Base-by-base conservation (phyloP, 2,113 vertebrate species). In the Gavialis gangeticus region DNA sequence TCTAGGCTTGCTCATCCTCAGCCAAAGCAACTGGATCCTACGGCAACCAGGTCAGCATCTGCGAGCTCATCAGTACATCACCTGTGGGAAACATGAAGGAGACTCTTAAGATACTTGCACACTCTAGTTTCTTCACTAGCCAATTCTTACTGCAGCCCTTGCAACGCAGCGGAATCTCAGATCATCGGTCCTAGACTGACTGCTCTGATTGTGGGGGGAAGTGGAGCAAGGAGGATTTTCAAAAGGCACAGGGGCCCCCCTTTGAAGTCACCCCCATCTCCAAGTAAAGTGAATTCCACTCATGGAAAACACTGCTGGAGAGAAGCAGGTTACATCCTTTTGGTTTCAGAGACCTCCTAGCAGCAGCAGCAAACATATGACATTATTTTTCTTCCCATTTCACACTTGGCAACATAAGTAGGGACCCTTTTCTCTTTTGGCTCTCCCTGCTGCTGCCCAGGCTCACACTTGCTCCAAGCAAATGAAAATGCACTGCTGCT, bases 1-100 rank as follows among this genome's bases (percentile, higher is more conserved):
- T 21, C 95, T 85, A 22, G 92, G 92, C 46, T 98, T 98, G 96
- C 71, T 98, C 98, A 98, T 98, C 97, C 97, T 98, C 0, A 2
- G 86, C 91, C 69, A 76, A 81, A 91, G 84, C 0, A 1, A 24
- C 75, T 10, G 77, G 84, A 60, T n/a, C 64, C 87, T 79, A 67
- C 19, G 21, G 75, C 69, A 13, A 8, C 10, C 1, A 5, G 37
- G 91, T 84, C 89, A 71, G 30, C 97, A 96, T 96, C 75, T 69
- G 95, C 83, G 83, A 54, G 57, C 19, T 56, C 46, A 55, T 15
- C 89, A 34, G 80, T 0, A 37, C 1, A 1, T 92, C 92, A 95
- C 94, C 97, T 97, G 85, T 2, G 9, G 64, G 66, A 77, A 57
- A 93, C 37, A 84, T 14, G 0, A 2, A 1, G 2, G 67, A 63